Evolutionary conservation across 2,113 vertebrate genomes (phyloP), one percentile per base, ranked within the genome.

Genomic region (Hippocampus barbouri): DNA sequence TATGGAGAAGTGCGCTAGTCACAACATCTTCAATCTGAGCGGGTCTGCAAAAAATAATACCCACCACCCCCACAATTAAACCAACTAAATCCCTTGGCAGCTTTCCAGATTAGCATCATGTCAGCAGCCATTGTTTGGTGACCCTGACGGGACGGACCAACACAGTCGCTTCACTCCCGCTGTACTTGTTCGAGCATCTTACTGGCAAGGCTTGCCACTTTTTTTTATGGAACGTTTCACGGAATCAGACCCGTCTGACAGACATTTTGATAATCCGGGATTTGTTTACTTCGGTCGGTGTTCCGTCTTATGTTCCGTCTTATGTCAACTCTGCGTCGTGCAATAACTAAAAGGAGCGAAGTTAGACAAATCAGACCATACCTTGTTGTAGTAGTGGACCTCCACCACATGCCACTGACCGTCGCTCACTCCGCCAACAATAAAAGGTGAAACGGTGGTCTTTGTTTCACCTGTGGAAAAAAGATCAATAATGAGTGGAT

Each of bases 341-440:
- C 1, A 47, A 23, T n/a, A 23, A 66, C 20, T 62, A 47, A 51
- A 77, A 49, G 5, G 23, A 20, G 38, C 34, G 71, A 54, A 57
- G 21, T 30, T 4, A 34, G 30, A 34, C 23, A 25, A 59, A 9
- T 60, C 23, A 61, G 59, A 61, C 15, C 23, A 34, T 73, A 96
- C 96, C 95, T 96, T 97, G 84, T 98, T 98, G 86, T 96, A 98
- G 85, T 98, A 98, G 74, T 94, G 93, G 30, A 98, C 87, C 47
- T 95, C 94, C 9, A 95, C 94, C 0, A 89, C 89, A 75, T 98
- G 96, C 96, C 96, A 98, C 86, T 95, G 94, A 49, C 96, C 96
- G 0, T 98, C 95, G 0, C 96, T 97, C 81, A 98, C 94, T 0
- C 96, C 96, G 8, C 96, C 96, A 0, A 86, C 86, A 75, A 98